These are phyloP conservation scores for Agrochola lota DNA, from an alignment of 2,888 invertebrate species.

Conservation along the genomic window DNA sequence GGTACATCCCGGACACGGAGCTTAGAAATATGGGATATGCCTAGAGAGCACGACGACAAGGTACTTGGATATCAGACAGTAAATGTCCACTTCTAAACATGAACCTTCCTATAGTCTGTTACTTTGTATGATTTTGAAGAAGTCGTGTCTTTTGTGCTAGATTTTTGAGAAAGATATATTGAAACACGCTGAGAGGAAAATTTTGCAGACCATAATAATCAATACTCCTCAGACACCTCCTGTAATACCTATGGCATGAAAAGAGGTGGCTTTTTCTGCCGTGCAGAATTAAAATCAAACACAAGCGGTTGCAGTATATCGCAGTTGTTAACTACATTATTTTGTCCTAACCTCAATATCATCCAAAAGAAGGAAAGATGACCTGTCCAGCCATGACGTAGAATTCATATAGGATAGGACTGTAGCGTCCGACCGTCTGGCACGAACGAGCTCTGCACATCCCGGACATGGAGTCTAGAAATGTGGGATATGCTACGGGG, in stretches of 20 bases:
- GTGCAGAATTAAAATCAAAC: neutral
- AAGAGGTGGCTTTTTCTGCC: neutral
- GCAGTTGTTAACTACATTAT: neutral
- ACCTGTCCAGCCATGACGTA: slow-evolving; percentile 14
- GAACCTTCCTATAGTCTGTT: slow-evolving; percentile 10
- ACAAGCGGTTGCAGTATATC: neutral
- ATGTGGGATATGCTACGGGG: slow-evolving; percentile 20
- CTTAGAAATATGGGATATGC: slow-evolving; percentile 60
- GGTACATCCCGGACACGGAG: slow-evolving; percentile 56
- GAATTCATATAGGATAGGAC: neutral
- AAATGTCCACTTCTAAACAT: slow-evolving; percentile 49
- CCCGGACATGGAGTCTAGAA: slow-evolving; percentile 34
- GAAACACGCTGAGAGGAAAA: neutral
- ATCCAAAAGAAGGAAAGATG: neutral
- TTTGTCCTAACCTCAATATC: neutral
- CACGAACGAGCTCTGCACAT: slow-evolving; percentile 17
- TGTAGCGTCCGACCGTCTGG: slow-evolving; percentile 42
- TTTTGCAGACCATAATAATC: neutral
- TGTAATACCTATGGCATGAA: no score
- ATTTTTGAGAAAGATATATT: neutral
- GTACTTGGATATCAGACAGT: slow-evolving; percentile 29
- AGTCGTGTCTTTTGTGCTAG: neutral
- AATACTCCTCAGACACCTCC: neutral
- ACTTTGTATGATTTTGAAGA: neutral
- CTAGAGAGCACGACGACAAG: slow-evolving; percentile 45